Evolutionary conservation across 2,797 vertebrate species (phyloP), one percentile per base, ranked within the genome.

Genomic region (Galago senegalensis): DNA sequence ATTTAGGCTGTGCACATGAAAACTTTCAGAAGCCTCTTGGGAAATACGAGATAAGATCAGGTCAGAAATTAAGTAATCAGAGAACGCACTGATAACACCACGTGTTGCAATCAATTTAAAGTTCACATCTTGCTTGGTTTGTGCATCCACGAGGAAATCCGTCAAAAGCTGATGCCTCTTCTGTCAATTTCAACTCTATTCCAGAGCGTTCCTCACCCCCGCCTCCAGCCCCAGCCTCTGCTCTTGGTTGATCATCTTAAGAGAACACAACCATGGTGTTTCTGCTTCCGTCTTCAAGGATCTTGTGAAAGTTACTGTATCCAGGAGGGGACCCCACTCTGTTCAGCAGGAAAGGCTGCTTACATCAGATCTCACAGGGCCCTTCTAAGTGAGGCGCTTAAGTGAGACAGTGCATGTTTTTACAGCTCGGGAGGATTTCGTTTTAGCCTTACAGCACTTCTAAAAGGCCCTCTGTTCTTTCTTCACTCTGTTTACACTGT

Each of bases 11-110:
- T 69, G 92, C 89, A 97, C 93, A 37, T 65, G 86, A 92, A 97
- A 97, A 65, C 65, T 72, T 89, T 95, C 91, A 84, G 89, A 72
- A 94, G 43, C 94, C 82, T 94, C 96, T 94, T 96, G 97, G 94
- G 97, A 97, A 97, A 95, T 0, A 25, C 5, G 56, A 95, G 97
- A 97, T 98, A 96, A 97, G 95, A 98, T 97, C 97, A 80, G 87
- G 89, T 84, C 89, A 97, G 92, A 97, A 97, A 91, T 95, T 86
- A 93, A 97, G 76, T 93, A 95, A 96, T 73, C 95, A 83, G 89
- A 73, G 92, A 95, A 85, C 95, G 84, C 79, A 58, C 75, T 58
- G 97, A 97, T 96, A 97, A 91, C 7, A 1, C 34, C 6, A 70
- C 7, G 2, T 97, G 96, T 97, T 56, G 96, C 96, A 97, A 97